Evolutionary conservation across 2,113 vertebrate species (phyloP).

Genomic region (Sinocyclocheilus anophthalmus): DNA sequence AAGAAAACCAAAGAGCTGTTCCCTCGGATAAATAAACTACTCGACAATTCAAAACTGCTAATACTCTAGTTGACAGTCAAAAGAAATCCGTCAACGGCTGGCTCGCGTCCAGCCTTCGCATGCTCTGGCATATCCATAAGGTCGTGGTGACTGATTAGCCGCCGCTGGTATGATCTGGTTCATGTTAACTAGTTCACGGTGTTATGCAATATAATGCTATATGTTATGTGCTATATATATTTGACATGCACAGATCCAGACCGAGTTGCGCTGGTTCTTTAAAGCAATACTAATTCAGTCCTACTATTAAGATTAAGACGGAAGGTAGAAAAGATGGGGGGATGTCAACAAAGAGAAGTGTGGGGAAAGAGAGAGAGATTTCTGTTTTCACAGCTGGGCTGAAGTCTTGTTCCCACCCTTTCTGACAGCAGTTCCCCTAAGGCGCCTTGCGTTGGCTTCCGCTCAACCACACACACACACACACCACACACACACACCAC

Average conservation of each 20-base stretch:
- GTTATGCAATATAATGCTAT: constrained; percentile 8
- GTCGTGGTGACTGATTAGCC: not conserved
- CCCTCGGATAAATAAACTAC: constrained; percentile 7
- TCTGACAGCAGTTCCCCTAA: constrained; percentile 58
- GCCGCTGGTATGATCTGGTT: constrained; percentile 17
- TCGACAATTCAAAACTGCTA: constrained; percentile 22
- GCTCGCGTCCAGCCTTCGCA: not conserved
- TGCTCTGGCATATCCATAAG: constrained; percentile 7
- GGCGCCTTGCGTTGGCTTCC: constrained; percentile 42
- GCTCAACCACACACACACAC: constrained; percentile 30
- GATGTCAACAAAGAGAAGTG: constrained; percentile 14
- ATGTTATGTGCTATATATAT: not conserved
- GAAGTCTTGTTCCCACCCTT: constrained; percentile 75
- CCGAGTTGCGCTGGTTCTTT: not conserved
- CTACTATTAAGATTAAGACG: constrained; percentile 6
- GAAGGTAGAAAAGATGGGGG: constrained; percentile 20
- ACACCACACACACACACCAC: constrained; percentile 26
- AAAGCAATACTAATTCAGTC: constrained; percentile 8
- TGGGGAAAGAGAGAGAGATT: constrained; percentile 67
- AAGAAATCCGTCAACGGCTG: constrained; percentile 6
- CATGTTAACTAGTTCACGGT: constrained; percentile 24
- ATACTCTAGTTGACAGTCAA: constrained; percentile 27
- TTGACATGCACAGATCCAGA: not conserved
- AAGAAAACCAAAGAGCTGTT: constrained; percentile 7
- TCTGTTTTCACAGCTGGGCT: constrained; percentile 88